A percentile compares a stretch with the other conserved stretches of the same genome.
phyloP scores from a whole-genome alignment of 1,140 invertebrate species.

The Drosophila lini region DNA sequence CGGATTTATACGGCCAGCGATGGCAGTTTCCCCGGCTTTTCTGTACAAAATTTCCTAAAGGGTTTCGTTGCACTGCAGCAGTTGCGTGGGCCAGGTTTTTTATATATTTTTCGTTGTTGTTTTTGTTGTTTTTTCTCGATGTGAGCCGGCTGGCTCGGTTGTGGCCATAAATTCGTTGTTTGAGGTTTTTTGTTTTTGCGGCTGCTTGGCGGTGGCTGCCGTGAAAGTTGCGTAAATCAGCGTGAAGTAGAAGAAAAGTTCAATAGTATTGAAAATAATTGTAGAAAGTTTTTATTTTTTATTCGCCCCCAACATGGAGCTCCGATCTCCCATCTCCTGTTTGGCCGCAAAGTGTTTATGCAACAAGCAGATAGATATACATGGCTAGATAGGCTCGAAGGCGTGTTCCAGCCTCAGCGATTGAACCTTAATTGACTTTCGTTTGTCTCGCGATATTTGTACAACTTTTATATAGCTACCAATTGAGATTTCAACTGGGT shows the following conservation, averaged over 20 bases:
- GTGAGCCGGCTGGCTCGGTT: slow-evolving; percentile 60
- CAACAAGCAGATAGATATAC: slow-evolving; percentile 44
- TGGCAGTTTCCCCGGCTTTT: slow-evolving; percentile 53
- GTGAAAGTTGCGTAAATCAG: slow-evolving; percentile 82
- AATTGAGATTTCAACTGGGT: slow-evolving; percentile 22
- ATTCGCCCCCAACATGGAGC: slow-evolving; percentile 18
- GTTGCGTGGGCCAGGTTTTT: slow-evolving; percentile 69
- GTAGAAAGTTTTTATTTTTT: slow-evolving; percentile 76
- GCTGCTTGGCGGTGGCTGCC: slow-evolving; percentile 59
- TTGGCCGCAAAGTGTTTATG: slow-evolving; percentile 53
- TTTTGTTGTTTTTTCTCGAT: slow-evolving; percentile 38
- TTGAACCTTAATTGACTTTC: slow-evolving; percentile 73
- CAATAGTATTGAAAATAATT: slow-evolving; percentile 80
- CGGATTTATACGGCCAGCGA: slow-evolving; percentile 70
- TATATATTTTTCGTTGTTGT: not conserved
- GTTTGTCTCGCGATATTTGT: slow-evolving; percentile 35
- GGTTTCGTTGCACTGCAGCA: slow-evolving; percentile 60
- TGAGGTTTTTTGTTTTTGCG: slow-evolving; percentile 48
- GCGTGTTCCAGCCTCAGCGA: slow-evolving; percentile 46
- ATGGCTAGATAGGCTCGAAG: slow-evolving; percentile 44
- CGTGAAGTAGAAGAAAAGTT: slow-evolving; percentile 82
- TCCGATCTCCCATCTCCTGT: slow-evolving; percentile 17
- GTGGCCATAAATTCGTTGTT: slow-evolving; percentile 73
- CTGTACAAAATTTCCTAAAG: slow-evolving; percentile 80
- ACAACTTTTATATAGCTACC: slow-evolving; percentile 10